A percentile compares a stretch with the other conserved stretches of the same genome.
These are phyloP conservation scores for Drosophila ustulata DNA, from an alignment of 2,888 invertebrate genomes.

Conservation along the genomic window DNA sequence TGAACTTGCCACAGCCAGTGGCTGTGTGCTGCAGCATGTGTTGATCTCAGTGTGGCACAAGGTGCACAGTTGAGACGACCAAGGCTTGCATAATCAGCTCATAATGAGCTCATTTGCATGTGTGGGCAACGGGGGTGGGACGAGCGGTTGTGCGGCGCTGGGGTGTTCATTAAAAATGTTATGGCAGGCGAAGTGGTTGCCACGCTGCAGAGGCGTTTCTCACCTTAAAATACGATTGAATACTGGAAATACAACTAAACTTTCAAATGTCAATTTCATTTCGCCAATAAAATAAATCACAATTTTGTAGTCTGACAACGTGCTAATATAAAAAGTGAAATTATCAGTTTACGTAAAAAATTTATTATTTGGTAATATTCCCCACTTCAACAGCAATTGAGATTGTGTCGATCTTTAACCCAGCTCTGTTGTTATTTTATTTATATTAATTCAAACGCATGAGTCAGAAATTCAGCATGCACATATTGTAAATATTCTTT, in stretches of 20 bases:
- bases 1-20: constrained; percentile 43
- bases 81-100: constrained; percentile 65
- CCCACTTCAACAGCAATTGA: too few relatives aligned
- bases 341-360: neutral
- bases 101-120: constrained; percentile 73
- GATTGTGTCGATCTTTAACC: too few relatives aligned
- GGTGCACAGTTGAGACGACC: constrained; percentile 36
- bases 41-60: constrained; percentile 4
- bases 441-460: too few relatives aligned
- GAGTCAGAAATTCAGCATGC: too few relatives aligned
- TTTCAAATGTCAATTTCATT: neutral
- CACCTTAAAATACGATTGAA: constrained; percentile 10
- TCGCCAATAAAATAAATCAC: neutral
- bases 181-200: constrained; percentile 30
- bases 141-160: neutral
- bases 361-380: too few relatives aligned
- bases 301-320: neutral
- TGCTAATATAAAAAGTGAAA: neutral
- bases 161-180: constrained; percentile 56
- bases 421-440: too few relatives aligned
- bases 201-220: constrained; percentile 23
- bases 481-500: neutral
- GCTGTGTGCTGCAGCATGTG: constrained; percentile 11
- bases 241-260: constrained; percentile 19
- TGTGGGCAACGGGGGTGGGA: constrained; percentile 20